phyloP scores from a whole-genome alignment of 2,113 vertebrate species.

The rat (Rattus norvegicus) region DNA sequence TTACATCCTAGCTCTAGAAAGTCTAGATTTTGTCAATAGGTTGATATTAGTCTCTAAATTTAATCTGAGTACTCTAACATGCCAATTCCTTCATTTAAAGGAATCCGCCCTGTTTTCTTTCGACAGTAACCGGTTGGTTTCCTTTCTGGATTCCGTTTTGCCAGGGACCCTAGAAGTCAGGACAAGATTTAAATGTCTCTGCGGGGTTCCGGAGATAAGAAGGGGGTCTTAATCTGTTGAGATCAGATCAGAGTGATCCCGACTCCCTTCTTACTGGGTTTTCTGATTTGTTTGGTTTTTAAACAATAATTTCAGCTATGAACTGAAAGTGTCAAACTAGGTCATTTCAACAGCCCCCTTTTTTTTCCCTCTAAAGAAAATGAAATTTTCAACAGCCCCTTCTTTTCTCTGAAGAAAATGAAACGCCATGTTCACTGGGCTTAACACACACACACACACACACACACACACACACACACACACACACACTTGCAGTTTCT shows the following conservation, averaged over 20 bases:
- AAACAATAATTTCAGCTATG: conserved; percentile 19
- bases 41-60: conserved; percentile 31
- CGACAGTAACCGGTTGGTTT: neutral
- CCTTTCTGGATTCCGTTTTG: conserved; percentile 29
- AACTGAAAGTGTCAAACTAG: neutral
- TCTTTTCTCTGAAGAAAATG: conserved; percentile 10
- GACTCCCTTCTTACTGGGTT: neutral
- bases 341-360: conserved; percentile 36
- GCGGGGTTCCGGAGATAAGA: neutral
- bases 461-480: neutral
- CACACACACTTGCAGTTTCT: neutral
- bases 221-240: neutral
- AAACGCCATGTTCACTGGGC: neutral
- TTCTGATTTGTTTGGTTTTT: neutral
- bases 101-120: neutral
- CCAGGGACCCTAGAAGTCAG: neutral
- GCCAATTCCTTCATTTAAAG: conserved; percentile 29
- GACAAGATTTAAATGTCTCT: conserved; percentile 37
- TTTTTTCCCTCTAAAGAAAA: conserved; percentile 27
- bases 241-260: conserved; percentile 8
- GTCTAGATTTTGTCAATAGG: conserved; percentile 40
- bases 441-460: neutral
- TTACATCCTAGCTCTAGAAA: neutral
- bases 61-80: conserved; percentile 36
- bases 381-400: neutral